Evolutionary conservation across 1,140 invertebrate species (phyloP).

Genomic region (Agrypnia vestita): DNA sequence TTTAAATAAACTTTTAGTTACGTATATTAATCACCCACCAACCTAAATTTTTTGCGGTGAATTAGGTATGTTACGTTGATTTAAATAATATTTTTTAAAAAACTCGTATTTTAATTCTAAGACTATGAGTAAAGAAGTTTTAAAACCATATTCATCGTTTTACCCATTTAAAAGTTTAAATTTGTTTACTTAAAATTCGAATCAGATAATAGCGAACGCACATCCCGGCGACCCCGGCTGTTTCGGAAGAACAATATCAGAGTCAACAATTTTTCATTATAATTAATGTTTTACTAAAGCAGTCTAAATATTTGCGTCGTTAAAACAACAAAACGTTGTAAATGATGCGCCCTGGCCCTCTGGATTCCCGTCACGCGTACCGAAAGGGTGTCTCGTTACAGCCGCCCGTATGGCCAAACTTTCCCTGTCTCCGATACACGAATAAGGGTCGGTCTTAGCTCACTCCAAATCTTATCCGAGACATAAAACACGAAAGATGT

Average conservation of each 20-base stretch:
- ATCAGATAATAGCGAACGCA: constrained; percentile 5
- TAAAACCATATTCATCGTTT: neutral
- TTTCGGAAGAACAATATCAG: neutral
- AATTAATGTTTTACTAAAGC: too few species aligned
- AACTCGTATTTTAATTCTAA: too few species aligned
- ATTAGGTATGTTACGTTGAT: too few species aligned
- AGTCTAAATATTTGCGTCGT: too few species aligned
- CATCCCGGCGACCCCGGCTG: neutral
- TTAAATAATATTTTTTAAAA: too few species aligned
- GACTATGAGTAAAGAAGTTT: too few species aligned
- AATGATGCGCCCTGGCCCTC: too few species aligned
- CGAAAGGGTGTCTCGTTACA: neutral
- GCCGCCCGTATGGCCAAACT: constrained; percentile 20
- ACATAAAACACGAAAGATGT: neutral
- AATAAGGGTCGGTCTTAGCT: constrained; percentile 7
- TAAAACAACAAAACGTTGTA: too few species aligned
- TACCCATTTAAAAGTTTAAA: neutral
- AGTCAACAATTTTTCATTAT: neutral
- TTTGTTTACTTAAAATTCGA: neutral
- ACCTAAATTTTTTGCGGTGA: too few species aligned
- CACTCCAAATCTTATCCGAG: constrained; percentile 6
- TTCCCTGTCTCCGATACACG: neutral
- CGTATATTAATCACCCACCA: too few species aligned
- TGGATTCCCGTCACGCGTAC: neutral
- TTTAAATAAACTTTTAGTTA: too few species aligned